Percentiles rank a stretch among this genome's conserved stretches.
These are phyloP conservation scores for Arenicola marina DNA, from an alignment of 2,888 invertebrate genomes.

Conservation along the genomic window DNA sequence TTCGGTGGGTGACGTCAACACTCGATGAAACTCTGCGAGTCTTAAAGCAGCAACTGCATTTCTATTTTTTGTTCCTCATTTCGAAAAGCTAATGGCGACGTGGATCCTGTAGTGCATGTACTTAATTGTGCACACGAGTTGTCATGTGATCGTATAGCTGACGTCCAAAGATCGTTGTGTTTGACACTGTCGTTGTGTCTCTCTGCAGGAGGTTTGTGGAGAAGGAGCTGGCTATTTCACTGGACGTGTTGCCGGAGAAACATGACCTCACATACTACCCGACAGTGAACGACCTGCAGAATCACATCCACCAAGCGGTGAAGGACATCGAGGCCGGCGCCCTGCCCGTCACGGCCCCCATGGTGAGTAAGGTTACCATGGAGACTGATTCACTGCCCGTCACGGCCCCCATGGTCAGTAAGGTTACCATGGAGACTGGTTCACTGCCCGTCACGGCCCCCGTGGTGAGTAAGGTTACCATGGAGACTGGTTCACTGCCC, in stretches of 20 bases:
- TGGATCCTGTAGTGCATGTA: too few relatives aligned
- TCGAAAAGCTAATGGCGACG: too few relatives aligned
- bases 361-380: too few relatives aligned
- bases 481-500: slow-evolving; percentile 53
- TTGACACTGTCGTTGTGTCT: slow-evolving; percentile 6
- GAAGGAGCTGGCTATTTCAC: slow-evolving; percentile 36
- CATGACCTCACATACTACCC: slow-evolving; percentile 59
- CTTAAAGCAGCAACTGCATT: too few relatives aligned
- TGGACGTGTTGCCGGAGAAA: slow-evolving; percentile 41
- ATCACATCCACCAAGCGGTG: slow-evolving; percentile 59
- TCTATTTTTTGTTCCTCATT: too few relatives aligned
- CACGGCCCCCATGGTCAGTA: slow-evolving; percentile 35
- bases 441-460: slow-evolving; percentile 46
- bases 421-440: slow-evolving; percentile 54
- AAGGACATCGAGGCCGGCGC: slow-evolving; percentile 55
- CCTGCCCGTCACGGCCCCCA: slow-evolving; percentile 45
- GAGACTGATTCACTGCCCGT: slow-evolving; percentile 52
- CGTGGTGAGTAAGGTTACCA: too few relatives aligned
- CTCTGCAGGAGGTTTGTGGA: slow-evolving; percentile 54
- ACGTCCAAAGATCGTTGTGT: neutral
- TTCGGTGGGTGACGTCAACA: too few relatives aligned
- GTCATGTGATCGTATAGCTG: neutral
- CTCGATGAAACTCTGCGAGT: too few relatives aligned
- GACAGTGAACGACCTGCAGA: slow-evolving; percentile 61
- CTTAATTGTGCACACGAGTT: neutral